Conservation (phyloP, 2,797 vertebrate species). For the Xenopus petersii region DNA sequence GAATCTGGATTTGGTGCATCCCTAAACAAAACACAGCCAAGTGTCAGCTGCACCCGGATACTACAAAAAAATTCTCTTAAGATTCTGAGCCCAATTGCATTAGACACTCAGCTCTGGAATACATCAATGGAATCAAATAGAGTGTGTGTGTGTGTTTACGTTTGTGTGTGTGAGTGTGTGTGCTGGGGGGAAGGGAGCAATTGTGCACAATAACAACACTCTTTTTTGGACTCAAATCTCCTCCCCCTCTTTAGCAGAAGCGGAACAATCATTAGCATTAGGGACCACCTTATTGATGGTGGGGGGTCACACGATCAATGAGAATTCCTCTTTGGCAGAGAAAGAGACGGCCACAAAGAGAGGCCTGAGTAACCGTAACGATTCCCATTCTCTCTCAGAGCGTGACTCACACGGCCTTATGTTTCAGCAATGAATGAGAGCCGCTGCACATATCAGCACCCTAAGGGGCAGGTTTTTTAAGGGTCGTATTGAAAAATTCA, state of each 20-base stretch:
- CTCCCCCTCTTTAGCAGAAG: slow-evolving; percentile 11
- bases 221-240: slow-evolving; percentile 3
- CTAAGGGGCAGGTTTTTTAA: no score
- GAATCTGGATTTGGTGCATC: no score
- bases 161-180: slow-evolving; percentile 14
- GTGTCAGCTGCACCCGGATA: no score
- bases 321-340: neutral
- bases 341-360: neutral
- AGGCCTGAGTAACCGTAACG: neutral
- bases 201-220: slow-evolving; percentile 32
- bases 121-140: neutral
- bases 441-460: no score
- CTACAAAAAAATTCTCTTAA: no score
- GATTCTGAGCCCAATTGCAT: no score
- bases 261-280: slow-evolving; percentile 4
- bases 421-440: no score
- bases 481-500: no score
- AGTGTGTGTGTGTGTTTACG: neutral
- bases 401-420: no score
- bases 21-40: no score
- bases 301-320: slow-evolving; percentile 7
- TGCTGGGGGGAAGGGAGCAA: slow-evolving; percentile 28
- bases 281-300: slow-evolving; percentile 10
- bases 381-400: neutral
- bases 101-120: no score